Conservation (phyloP, 53 echinoderm and acorn worm genomes). For the Pentamera pediparva region DNA sequence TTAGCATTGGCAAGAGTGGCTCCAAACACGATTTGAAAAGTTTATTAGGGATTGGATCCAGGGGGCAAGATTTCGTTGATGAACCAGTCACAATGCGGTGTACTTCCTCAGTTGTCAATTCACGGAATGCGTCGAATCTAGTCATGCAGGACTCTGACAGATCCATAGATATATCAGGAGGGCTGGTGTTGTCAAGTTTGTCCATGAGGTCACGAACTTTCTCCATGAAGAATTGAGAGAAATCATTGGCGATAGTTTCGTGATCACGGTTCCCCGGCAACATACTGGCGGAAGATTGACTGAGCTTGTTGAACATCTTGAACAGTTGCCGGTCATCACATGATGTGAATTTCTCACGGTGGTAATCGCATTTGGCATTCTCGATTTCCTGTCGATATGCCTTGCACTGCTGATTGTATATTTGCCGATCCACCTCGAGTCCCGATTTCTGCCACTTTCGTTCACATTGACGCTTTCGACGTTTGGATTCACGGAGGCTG, state of each 20-base stretch:
- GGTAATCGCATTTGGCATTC: not conserved
- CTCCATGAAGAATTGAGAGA: not conserved
- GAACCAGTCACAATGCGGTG: not conserved
- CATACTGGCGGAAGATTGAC: not conserved
- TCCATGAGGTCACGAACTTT: not conserved
- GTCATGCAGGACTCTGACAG: not conserved
- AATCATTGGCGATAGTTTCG: not conserved
- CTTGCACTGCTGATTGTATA: not conserved
- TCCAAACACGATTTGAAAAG: not conserved
- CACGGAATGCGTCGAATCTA: not conserved
- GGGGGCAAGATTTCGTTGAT: not conserved
- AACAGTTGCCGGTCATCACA: slow-evolving; percentile 5
- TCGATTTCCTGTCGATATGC: not conserved
- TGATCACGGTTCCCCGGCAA: not conserved
- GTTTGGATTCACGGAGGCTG: not conserved
- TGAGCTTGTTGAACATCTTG: not conserved
- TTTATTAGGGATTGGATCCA: slow-evolving; percentile 5
- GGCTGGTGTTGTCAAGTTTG: not conserved
- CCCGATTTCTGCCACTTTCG: not conserved
- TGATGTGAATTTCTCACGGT: not conserved
- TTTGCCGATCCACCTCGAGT: not conserved
- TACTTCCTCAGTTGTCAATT: not conserved
- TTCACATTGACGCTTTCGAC: not conserved
- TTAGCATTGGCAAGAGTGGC: not conserved
- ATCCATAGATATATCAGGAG: not conserved